These are phyloP conservation scores for Kryptopterus vitreolus DNA, from an alignment of 2,797 vertebrate species.

Conservation along the genomic window DNA sequence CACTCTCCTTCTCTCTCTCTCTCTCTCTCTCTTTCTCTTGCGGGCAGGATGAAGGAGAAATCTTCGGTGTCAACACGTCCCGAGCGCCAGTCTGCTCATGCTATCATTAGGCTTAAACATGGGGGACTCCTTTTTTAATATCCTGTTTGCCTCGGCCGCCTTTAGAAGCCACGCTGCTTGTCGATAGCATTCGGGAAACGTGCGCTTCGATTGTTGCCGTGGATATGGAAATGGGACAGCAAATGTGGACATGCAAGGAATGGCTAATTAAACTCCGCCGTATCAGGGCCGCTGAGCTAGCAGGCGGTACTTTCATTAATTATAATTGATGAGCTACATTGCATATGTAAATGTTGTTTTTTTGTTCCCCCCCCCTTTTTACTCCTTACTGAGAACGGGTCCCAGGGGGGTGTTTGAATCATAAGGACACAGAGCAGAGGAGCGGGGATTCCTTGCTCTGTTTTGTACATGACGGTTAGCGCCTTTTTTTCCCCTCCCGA, in stretches of 20 bases:
- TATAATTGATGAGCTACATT: slow-evolving; percentile 57
- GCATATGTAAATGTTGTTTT: slow-evolving; percentile 55
- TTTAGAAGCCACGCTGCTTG: slow-evolving; percentile 18
- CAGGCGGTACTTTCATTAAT: slow-evolving; percentile 55
- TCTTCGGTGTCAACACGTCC: slow-evolving; percentile 77
- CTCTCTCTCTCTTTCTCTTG: slow-evolving; percentile 8
- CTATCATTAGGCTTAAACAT: slow-evolving; percentile 52
- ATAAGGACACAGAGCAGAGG: slow-evolving; percentile 31
- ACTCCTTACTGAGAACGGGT: slow-evolving; percentile 21
- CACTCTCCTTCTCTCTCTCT: slow-evolving; percentile 62
- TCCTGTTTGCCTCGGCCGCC: slow-evolving; percentile 43
- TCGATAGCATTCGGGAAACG: slow-evolving; percentile 43
- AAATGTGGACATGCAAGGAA: slow-evolving; percentile 40
- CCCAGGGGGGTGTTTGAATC: slow-evolving; percentile 34
- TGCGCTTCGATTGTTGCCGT: slow-evolving; percentile 38
- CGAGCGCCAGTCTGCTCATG: slow-evolving; percentile 52
- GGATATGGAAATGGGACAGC: slow-evolving; percentile 47
- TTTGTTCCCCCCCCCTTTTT: slow-evolving; percentile 21
- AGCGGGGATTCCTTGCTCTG: slow-evolving; percentile 11
- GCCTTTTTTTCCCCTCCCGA: slow-evolving; percentile 23
- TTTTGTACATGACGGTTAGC: slow-evolving; percentile 31
- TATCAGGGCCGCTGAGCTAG: slow-evolving; percentile 48
- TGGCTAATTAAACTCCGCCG: slow-evolving; percentile 46
- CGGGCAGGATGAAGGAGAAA: slow-evolving; percentile 63
- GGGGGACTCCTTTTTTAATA: slow-evolving; percentile 53